Conservation (phyloP, 2,113 vertebrate species). For the Castor canadensis region DNA sequence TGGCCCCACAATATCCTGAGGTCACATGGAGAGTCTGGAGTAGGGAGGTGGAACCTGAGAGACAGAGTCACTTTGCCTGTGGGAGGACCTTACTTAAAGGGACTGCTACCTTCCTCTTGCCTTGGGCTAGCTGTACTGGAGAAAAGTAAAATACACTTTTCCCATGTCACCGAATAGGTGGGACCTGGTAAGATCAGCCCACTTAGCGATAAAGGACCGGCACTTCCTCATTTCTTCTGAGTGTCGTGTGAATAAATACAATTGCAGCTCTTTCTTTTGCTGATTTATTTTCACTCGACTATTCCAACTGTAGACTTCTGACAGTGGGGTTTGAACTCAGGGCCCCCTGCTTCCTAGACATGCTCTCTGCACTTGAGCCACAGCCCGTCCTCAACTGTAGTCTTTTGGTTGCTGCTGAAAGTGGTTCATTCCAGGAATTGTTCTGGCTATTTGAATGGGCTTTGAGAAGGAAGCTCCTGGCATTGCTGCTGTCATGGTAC, state of each 20-base stretch:
- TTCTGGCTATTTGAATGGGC: not conserved
- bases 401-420: not conserved
- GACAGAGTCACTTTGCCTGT: not conserved
- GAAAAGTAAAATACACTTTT: not conserved
- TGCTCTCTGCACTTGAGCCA: too few relatives aligned
- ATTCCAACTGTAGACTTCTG: not conserved
- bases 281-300: conserved; percentile 8
- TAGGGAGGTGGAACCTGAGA: not conserved
- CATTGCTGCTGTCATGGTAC: not conserved
- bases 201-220: not conserved
- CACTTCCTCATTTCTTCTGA: not conserved
- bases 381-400: too few relatives aligned
- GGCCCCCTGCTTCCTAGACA: too few relatives aligned
- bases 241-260: not conserved
- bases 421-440: not conserved
- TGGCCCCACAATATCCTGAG: not conserved
- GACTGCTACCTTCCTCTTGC: not conserved
- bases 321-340: too few relatives aligned
- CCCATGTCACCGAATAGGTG: not conserved
- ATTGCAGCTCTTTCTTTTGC: not conserved
- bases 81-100: not conserved
- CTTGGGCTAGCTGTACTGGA: not conserved
- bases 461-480: not conserved
- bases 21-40: not conserved
- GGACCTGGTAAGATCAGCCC: not conserved